A percentile compares a stretch with the other conserved stretches of the same genome.
These are phyloP conservation scores for Atlantisia rogersi DNA, from an alignment of 2,113 vertebrate species.

Conservation along the genomic window DNA sequence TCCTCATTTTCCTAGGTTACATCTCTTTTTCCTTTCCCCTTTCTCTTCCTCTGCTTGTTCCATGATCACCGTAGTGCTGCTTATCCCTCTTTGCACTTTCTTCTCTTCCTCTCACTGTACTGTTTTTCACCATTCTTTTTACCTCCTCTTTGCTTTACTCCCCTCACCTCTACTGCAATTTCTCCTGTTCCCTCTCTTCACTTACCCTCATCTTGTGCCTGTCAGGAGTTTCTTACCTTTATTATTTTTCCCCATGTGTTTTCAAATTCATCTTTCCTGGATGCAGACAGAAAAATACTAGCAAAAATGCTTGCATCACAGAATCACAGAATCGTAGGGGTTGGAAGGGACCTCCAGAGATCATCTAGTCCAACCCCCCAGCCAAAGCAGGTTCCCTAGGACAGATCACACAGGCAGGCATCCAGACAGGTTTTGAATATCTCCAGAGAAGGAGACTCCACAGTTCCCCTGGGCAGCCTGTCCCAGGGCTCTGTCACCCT, in stretches of 20 bases:
- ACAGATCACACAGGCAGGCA: too few species aligned
- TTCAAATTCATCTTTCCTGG: not conserved
- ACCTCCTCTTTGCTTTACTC: not conserved
- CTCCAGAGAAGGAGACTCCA: too few species aligned
- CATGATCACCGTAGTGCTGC: not conserved
- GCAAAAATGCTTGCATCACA: not conserved
- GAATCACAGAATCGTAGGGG: too few species aligned
- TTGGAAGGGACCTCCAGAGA: too few species aligned
- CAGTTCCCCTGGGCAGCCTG: too few species aligned
- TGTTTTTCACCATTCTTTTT: not conserved
- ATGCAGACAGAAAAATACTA: not conserved
- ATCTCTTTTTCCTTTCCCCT: not conserved
- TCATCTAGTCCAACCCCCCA: too few species aligned
- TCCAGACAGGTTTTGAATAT: too few species aligned
- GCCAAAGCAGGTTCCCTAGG: too few species aligned
- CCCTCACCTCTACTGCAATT: not conserved
- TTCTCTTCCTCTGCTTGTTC: not conserved
- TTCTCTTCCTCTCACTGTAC: not conserved
- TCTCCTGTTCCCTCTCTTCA: not conserved
- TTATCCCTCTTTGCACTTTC: not conserved
- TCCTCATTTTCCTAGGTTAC: rapidly evolving
- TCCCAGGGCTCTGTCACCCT: too few species aligned
- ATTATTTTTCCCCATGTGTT: not conserved
- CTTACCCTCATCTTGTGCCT: not conserved
- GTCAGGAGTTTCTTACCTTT: not conserved